phyloP scores from a whole-genome alignment of 2,888 invertebrate species.

The Spilarctia lutea region DNA sequence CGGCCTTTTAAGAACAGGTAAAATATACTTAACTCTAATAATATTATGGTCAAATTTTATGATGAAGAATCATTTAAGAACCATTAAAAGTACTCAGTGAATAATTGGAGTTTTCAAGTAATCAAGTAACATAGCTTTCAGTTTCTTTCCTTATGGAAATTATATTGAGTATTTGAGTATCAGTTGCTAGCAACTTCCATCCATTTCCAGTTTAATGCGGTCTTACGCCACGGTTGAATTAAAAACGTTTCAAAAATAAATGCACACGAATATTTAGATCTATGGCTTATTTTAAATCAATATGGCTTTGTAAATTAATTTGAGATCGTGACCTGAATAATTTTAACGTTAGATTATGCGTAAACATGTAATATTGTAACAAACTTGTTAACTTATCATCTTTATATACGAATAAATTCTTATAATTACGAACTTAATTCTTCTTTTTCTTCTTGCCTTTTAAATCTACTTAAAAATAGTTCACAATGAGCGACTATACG shows the following conservation, averaged over 20 bases:
- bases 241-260: neutral
- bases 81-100: neutral
- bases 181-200: neutral
- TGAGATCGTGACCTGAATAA: conserved; percentile 30
- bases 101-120: neutral
- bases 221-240: neutral
- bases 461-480: too few relatives aligned
- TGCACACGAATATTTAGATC: neutral
- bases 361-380: conserved; percentile 10
- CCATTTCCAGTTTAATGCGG: neutral
- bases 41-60: too few relatives aligned
- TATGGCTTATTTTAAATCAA: conserved; percentile 18
- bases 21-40: too few relatives aligned
- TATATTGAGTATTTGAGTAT: neutral
- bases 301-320: conserved; percentile 29
- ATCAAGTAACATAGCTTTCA: neutral
- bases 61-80: neutral
- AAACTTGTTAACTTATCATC: conserved; percentile 19
- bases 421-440: neutral
- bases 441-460: too few relatives aligned
- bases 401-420: neutral
- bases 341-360: conserved; percentile 32
- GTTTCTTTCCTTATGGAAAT: neutral
- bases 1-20: too few relatives aligned
- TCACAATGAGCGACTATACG: too few relatives aligned